A percentile compares a stretch with the other conserved stretches of the same genome.
Conservation (phyloP, 2,888 invertebrate genomes). For the Siphonodentalium dalli region DNA sequence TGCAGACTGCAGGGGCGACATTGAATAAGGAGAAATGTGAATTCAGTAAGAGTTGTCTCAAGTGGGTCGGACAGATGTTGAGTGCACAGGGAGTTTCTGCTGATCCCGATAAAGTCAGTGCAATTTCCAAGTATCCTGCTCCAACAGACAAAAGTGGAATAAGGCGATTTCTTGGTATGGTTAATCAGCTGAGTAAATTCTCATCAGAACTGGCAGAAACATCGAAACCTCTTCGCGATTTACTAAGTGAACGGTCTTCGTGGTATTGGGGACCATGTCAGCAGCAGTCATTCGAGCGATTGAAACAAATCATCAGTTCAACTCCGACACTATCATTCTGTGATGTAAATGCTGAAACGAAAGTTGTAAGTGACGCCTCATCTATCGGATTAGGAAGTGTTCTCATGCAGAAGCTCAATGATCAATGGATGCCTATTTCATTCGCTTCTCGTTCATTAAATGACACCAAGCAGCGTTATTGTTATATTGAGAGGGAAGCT, state of each 20-base stretch:
- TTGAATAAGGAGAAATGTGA: constrained; percentile 21
- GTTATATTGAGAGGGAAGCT: constrained; percentile 63
- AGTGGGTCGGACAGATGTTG: constrained; percentile 10
- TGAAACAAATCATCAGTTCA: constrained; percentile 44
- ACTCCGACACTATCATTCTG: constrained; percentile 51
- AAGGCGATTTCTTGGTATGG: constrained; percentile 24
- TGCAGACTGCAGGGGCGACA: constrained; percentile 12
- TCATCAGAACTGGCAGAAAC: constrained; percentile 9
- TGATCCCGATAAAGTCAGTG: constrained; percentile 10
- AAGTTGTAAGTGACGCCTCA: constrained; percentile 53
- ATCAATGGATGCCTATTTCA: constrained; percentile 45
- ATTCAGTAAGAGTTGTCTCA: constrained; percentile 7
- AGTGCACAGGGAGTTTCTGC: background rate
- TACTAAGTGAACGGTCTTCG: constrained; percentile 12
- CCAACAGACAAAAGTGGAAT: constrained; percentile 19
- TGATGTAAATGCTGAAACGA: constrained; percentile 35
- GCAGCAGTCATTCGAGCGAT: constrained; percentile 36
- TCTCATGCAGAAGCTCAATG: constrained; percentile 40
- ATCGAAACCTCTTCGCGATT: constrained; percentile 20
- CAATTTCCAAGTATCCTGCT: constrained; percentile 10
- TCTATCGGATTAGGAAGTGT: constrained; percentile 54
- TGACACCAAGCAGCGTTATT: constrained; percentile 51
- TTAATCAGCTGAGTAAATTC: constrained; percentile 28
- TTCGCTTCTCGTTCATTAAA: constrained; percentile 56
- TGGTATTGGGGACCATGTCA: constrained; percentile 27